phyloP scores from a whole-genome alignment of 2,113 vertebrate genomes.

The Charadrius vociferus region DNA sequence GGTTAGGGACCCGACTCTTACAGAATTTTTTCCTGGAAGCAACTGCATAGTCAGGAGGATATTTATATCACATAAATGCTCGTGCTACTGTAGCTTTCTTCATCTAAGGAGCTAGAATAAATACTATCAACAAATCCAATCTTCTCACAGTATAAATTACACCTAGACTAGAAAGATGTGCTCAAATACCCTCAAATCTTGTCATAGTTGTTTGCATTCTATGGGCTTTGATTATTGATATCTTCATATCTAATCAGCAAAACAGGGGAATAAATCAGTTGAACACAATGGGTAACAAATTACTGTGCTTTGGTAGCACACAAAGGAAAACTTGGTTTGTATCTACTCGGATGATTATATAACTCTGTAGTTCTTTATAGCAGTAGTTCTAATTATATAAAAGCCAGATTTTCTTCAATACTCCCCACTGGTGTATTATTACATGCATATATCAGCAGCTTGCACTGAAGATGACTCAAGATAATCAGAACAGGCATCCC shows the following conservation, averaged over 20 bases:
- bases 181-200: neutral
- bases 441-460: neutral
- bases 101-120: neutral
- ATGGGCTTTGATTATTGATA: neutral
- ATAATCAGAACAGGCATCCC: constrained; percentile 14
- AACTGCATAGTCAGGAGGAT: neutral
- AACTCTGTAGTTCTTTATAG: constrained; percentile 6
- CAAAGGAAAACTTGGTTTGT: neutral
- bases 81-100: neutral
- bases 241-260: neutral
- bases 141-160: neutral
- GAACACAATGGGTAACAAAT: neutral
- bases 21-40: neutral
- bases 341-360: neutral
- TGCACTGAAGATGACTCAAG: constrained; percentile 12
- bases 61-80: neutral
- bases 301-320: neutral
- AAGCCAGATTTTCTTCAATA: neutral
- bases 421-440: constrained; percentile 13
- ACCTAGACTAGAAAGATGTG: neutral
- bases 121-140: neutral
- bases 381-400: constrained; percentile 20
- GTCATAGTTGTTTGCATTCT: neutral
- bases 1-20: neutral
- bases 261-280: neutral